Base-by-base conservation (phyloP, 2,888 invertebrate genomes). In the Sminthurinus aureus region DNA sequence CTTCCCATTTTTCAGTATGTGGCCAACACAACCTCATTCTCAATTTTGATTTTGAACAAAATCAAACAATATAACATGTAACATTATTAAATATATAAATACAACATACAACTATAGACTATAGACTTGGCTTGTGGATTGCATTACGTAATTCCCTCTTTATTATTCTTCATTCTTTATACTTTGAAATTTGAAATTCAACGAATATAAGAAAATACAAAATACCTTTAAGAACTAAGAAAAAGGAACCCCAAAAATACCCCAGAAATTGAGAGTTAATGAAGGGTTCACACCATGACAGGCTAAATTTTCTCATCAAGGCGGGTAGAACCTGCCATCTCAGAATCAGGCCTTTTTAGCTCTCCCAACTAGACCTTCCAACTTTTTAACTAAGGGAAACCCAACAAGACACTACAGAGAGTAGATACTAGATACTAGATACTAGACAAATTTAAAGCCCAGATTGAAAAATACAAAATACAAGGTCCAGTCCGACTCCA, bases 231-330 rank as follows among this genome's bases (percentile, higher is more conserved):
- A 71, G 71, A 26, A 52, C n/a, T 52, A 20, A 80, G 80, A 18
- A 67, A 71, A 73, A 69, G 69, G 15, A 15, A 15, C 11, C 11
- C 11, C 11, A 15, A 58, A 58, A 58, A 58, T 12, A 15, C n/a
- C n/a, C 15, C 58, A 71, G 76, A 22, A 52, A 71, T 58, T 73
- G 73, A 52, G 74, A 74, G 51, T 52, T 74, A 75, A 81, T 81
- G 81, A 81, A 81, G 81, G 74, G 74, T 81, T 81, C 81, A 81
- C 81, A 81, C 81, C 81, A 75, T 81, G 81, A 81, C 81, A 81
- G 75, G 81, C 13, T 38, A 81, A 81, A 81, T 81, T 81, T 81
- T 66, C 81, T 81, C 81, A 74, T 81, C 74, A 81, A 81, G 81
- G 74, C 75, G 81, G 74, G 74, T 74, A 81, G 74, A 74, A 26